Evolutionary conservation across 2,113 vertebrate genomes (phyloP).

Genomic region (Sorex araneus): DNA sequence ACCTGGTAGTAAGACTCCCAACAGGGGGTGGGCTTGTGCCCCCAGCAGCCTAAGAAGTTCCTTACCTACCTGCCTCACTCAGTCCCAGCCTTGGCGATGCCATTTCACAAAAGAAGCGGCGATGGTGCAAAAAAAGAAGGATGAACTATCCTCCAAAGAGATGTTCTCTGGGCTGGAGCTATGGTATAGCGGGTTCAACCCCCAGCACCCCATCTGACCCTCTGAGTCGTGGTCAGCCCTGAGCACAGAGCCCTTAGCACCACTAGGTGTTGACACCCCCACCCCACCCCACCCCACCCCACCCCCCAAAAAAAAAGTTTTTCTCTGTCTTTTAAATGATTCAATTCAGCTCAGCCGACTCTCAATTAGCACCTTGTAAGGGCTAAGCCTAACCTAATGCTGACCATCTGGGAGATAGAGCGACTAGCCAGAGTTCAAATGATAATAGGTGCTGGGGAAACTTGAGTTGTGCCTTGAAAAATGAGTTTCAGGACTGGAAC

Average conservation of each 20-base stretch:
- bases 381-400: not conserved
- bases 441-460: not conserved
- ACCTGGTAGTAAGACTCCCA: not conserved
- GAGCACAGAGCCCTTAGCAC: no score
- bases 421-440: slow-evolving; percentile 4
- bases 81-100: not conserved
- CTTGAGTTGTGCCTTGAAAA: slow-evolving; percentile 50
- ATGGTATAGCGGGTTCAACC: no score
- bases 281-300: no score
- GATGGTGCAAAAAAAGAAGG: not conserved
- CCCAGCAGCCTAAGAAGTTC: not conserved
- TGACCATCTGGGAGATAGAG: not conserved
- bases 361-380: slow-evolving; percentile 22
- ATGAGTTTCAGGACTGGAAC: not conserved
- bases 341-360: slow-evolving; percentile 17
- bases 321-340: slow-evolving; percentile 37
- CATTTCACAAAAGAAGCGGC: slow-evolving; percentile 30
- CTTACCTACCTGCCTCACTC: slow-evolving; percentile 35
- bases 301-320: not conserved
- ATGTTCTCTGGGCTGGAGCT: not conserved
- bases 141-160: not conserved
- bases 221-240: no score
- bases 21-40: not conserved
- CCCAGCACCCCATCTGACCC: no score
- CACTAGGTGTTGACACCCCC: no score